Conservation (phyloP, 2,113 vertebrate species). For the Lutjanus erythropterus region DNA sequence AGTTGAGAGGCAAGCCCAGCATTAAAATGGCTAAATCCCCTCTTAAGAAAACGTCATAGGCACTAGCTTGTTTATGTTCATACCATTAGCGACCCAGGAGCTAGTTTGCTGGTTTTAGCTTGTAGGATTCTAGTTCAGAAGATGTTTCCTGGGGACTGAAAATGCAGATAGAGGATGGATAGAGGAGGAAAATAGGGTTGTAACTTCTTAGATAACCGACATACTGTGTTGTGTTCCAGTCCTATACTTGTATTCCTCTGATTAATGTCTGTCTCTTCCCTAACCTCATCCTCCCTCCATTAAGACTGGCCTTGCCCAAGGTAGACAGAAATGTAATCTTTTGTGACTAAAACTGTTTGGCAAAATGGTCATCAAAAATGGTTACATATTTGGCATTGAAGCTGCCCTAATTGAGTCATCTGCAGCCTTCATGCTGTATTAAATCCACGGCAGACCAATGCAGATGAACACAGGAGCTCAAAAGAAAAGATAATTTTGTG, state of each 20-base stretch:
- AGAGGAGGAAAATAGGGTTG: no score
- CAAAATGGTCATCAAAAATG: slow-evolving; percentile 9
- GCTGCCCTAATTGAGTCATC: slow-evolving; percentile 8
- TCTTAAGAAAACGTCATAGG: no score
- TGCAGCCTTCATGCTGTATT: slow-evolving; percentile 17
- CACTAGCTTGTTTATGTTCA: no score
- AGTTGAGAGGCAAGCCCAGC: no score
- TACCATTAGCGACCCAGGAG: no score
- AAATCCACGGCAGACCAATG: background rate
- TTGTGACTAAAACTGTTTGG: background rate
- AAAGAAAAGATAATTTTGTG: slow-evolving; percentile 47
- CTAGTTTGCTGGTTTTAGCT: no score
- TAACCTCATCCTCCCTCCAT: slow-evolving; percentile 6
- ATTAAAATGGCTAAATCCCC: no score
- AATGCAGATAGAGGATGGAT: no score
- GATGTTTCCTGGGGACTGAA: no score
- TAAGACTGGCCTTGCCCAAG: background rate
- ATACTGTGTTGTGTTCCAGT: background rate
- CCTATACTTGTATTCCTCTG: background rate
- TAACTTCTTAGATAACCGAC: background rate
- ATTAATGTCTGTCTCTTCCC: background rate
- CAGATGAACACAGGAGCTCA: slow-evolving; percentile 27
- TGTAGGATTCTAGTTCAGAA: no score
- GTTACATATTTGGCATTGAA: slow-evolving; percentile 1
- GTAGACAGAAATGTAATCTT: background rate